A percentile compares a stretch with the other conserved stretches of the same genome.
phyloP scores from a whole-genome alignment of 2,888 invertebrate genomes.

The Mayetiola destructor region DNA sequence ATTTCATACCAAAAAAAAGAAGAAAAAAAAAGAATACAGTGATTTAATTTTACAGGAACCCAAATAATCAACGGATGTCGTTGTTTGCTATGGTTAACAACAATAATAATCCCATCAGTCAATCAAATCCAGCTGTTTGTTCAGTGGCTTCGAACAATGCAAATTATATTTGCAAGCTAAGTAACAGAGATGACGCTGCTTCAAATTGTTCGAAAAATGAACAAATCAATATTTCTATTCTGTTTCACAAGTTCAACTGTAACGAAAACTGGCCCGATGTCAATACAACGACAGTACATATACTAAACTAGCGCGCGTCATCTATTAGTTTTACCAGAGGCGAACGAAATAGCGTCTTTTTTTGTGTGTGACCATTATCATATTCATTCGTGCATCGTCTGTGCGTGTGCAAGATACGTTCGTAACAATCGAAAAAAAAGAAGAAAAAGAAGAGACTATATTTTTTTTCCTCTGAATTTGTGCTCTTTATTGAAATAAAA shows the following conservation, averaged over 20 bases:
- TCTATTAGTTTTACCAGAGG: constrained; percentile 8
- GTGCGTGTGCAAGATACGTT: constrained; percentile 9
- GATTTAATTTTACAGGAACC: too few species aligned
- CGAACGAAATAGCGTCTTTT: not conserved
- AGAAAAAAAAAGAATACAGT: too few species aligned
- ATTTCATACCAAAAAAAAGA: too few species aligned
- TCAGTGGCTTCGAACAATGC: too few species aligned
- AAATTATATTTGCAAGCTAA: too few species aligned
- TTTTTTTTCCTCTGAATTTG: too few species aligned
- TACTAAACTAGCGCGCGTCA: constrained; percentile 1
- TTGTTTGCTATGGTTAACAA: too few species aligned
- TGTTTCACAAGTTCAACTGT: not conserved
- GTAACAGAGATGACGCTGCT: too few species aligned
- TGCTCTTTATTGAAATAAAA: too few species aligned
- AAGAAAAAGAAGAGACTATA: not conserved
- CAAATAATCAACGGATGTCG: too few species aligned
- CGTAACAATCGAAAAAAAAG: constrained; percentile 5
- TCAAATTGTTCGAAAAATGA: not conserved
- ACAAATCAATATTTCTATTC: not conserved
- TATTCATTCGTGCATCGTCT: constrained; percentile 4
- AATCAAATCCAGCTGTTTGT: too few species aligned
- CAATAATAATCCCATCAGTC: too few species aligned
- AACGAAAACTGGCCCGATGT: not conserved
- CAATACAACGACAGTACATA: not conserved
- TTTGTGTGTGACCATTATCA: not conserved